These are phyloP conservation scores for Halesus radiatus DNA, from an alignment of 1,140 invertebrate species.

Conservation along the genomic window DNA sequence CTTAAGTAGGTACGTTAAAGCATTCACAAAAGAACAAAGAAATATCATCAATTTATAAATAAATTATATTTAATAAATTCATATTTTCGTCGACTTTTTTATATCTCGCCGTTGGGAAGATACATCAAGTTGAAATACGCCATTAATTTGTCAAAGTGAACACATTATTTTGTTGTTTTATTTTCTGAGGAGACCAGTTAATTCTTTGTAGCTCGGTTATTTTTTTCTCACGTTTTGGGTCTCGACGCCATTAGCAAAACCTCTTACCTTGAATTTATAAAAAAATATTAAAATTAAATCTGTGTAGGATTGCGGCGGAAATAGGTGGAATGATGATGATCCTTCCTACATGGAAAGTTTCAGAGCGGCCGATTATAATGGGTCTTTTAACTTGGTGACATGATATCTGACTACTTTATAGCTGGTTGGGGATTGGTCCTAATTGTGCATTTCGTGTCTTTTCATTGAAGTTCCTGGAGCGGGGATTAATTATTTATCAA, in stretches of 20 bases:
- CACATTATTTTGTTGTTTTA: not conserved
- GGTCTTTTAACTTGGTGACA: not conserved
- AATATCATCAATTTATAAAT: no score
- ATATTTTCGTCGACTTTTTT: no score
- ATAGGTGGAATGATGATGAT: not conserved
- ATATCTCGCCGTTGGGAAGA: no score
- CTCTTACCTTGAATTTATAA: not conserved
- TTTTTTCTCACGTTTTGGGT: conserved; percentile 33
- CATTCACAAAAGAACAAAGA: no score
- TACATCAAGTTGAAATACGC: no score
- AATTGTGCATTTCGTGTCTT: conserved; percentile 28
- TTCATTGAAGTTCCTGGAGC: conserved; percentile 10
- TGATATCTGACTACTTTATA: not conserved
- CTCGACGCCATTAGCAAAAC: not conserved
- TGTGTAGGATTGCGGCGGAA: not conserved
- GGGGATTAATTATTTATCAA: conserved; percentile 55
- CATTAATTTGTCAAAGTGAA: no score
- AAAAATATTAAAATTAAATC: not conserved
- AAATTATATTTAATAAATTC: no score
- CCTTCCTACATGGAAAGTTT: not conserved
- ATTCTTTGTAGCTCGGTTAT: conserved; percentile 21
- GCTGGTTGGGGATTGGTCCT: not conserved
- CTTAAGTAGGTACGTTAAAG: no score
- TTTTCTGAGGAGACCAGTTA: no score
- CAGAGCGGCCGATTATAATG: not conserved